Conservation (phyloP, 2,888 invertebrate genomes). For the Ophonus ardosiacus region DNA sequence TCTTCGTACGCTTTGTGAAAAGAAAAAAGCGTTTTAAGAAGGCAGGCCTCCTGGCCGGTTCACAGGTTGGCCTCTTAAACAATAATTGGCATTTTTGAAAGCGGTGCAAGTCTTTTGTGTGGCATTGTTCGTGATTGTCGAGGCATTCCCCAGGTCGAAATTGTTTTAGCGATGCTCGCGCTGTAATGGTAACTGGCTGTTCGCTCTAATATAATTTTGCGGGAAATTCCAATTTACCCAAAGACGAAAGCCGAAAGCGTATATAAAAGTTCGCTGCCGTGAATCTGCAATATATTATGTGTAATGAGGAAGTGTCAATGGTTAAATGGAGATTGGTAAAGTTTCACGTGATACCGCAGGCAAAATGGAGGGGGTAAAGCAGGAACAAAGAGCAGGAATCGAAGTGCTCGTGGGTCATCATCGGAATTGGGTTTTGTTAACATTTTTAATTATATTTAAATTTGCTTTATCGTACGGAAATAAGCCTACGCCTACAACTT, state of each 20-base stretch:
- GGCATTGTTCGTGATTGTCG: conserved; percentile 32
- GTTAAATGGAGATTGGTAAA: conserved; percentile 56
- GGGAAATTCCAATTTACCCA: conserved; percentile 53
- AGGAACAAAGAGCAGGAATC: conserved; percentile 14
- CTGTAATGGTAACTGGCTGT: conserved; percentile 38
- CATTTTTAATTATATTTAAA: conserved; percentile 40
- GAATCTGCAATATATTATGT: conserved; percentile 52
- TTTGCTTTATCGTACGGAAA: conserved; percentile 3
- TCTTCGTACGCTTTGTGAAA: not conserved
- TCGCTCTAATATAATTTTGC: conserved; percentile 56
- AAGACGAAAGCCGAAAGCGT: conserved; percentile 27
- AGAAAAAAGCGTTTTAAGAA: conserved; percentile 15
- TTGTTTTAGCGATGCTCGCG: conserved; percentile 27
- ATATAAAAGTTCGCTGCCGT: conserved; percentile 41
- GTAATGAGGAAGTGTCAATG: conserved; percentile 57
- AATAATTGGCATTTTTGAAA: conserved; percentile 46
- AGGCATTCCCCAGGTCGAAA: conserved; percentile 28
- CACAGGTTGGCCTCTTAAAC: conserved; percentile 38
- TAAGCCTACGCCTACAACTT: not conserved
- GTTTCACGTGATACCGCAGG: conserved; percentile 36
- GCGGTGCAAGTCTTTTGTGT: conserved; percentile 35
- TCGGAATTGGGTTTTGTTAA: conserved; percentile 19
- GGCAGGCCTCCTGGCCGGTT: not conserved
- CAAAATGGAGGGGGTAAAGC: not conserved
- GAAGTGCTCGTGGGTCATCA: not conserved